Conservation (phyloP, 2,113 vertebrate genomes). For the Regulus satrapa region DNA sequence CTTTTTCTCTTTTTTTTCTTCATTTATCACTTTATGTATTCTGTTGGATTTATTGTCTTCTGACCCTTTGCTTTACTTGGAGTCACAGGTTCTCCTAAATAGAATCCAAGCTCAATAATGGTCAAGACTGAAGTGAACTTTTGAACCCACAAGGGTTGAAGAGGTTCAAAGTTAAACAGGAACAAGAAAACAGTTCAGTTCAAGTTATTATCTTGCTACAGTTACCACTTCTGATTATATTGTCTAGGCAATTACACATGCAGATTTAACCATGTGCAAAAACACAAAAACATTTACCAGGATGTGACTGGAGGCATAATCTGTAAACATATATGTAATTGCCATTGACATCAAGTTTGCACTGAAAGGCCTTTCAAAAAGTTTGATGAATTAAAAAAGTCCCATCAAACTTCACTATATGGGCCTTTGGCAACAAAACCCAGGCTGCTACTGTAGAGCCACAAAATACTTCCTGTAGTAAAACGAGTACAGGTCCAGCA, state of each 20-base stretch:
- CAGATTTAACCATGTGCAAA: constrained; percentile 12
- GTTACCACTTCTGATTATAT: background rate
- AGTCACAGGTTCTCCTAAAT: background rate
- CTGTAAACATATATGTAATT: constrained; percentile 9
- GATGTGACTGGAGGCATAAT: background rate
- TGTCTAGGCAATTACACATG: background rate
- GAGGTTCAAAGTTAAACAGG: constrained; percentile 18
- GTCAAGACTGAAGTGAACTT: constrained; percentile 40
- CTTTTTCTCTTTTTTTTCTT: background rate
- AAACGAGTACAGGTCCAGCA: background rate
- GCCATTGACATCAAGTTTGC: background rate
- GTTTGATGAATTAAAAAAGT: background rate
- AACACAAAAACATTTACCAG: constrained; percentile 25
- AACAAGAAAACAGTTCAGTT: background rate
- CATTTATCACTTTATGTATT: constrained; percentile 44
- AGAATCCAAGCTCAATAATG: constrained; percentile 39
- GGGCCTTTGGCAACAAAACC: background rate
- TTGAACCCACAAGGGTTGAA: background rate
- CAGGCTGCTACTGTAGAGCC: background rate
- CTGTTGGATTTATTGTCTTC: constrained; percentile 40
- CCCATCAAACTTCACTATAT: background rate
- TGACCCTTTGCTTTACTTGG: background rate
- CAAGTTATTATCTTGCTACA: background rate
- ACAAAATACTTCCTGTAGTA: background rate
- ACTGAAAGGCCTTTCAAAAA: constrained; percentile 21